These are phyloP conservation scores for Porites cylindrica DNA, from an alignment of 92 coral and sea anemone genomes.

Conservation along the genomic window DNA sequence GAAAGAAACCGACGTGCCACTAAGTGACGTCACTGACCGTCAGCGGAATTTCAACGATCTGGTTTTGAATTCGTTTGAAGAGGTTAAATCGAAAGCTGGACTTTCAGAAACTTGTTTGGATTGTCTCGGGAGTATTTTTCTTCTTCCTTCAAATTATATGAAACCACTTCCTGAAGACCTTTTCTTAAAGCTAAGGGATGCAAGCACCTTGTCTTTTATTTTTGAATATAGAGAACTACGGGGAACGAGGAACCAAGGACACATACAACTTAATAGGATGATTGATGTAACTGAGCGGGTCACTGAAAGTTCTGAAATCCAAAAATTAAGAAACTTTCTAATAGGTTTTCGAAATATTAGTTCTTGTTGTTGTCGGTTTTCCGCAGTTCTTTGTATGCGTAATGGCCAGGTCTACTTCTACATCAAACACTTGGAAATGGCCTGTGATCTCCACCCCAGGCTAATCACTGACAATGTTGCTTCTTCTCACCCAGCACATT, in stretches of 20 bases:
- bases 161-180: not conserved
- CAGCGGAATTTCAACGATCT: not conserved
- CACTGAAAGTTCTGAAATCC: not conserved
- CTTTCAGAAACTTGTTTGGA: not conserved
- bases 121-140: not conserved
- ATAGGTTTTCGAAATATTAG: not conserved
- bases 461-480: not conserved
- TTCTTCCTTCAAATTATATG: too few relatives aligned
- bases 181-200: not conserved
- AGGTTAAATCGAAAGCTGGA: not conserved
- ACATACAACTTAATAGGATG: not conserved
- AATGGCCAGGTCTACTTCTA: not conserved
- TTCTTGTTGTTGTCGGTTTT: not conserved
- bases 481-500: not conserved
- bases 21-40: not conserved
- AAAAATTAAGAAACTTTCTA: not conserved
- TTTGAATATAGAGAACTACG: too few relatives aligned
- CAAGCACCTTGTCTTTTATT: not conserved
- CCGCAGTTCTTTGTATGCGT: not conserved
- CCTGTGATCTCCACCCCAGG: not conserved
- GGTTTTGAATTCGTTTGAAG: not conserved
- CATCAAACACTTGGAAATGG: not conserved
- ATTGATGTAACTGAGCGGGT: not conserved
- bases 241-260: too few relatives aligned
- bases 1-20: not conserved